Percentiles rank a stretch among this genome's conserved stretches.
Evolutionary conservation across 2,113 vertebrate genomes (phyloP).

Genomic region (Tragelaphus buxtoni): DNA sequence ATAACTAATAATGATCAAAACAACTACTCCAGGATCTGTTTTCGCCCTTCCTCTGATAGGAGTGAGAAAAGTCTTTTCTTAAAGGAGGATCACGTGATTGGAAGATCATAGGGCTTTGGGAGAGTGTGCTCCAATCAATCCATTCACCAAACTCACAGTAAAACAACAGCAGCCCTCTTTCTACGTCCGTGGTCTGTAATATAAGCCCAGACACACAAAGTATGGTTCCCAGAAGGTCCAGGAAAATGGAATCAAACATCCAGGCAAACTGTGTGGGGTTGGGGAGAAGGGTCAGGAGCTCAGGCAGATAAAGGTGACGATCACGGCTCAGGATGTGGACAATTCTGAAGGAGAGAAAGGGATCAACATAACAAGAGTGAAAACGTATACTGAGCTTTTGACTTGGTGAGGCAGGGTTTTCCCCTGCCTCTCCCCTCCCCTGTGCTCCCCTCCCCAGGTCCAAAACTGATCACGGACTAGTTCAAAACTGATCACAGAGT

Average conservation of each 20-base stretch:
- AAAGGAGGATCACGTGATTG: not conserved
- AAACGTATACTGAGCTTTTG: not conserved
- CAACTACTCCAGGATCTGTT: not conserved
- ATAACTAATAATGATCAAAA: not conserved
- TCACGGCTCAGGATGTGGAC: not conserved
- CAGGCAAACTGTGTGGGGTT: too few relatives aligned
- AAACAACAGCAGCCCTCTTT: not conserved
- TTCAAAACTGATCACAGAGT: not conserved
- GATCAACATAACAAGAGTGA: not conserved
- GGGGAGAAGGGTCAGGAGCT: not conserved
- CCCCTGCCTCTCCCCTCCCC: not conserved
- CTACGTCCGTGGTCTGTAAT: not conserved
- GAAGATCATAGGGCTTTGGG: not conserved
- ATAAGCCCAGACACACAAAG: not conserved
- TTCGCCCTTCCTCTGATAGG: not conserved
- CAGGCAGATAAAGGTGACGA: not conserved
- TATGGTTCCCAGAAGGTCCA: not conserved
- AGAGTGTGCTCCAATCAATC: not conserved
- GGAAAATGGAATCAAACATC: not conserved
- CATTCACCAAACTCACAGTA: not conserved
- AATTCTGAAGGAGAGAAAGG: not conserved
- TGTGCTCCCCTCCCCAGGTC: not conserved
- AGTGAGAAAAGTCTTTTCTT: not conserved
- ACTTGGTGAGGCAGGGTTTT: not conserved
- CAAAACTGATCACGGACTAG: not conserved